Percentiles rank a stretch among this genome's conserved stretches.
Conservation (phyloP, 2,888 invertebrate species). For the Tolmerus cingulatus region DNA sequence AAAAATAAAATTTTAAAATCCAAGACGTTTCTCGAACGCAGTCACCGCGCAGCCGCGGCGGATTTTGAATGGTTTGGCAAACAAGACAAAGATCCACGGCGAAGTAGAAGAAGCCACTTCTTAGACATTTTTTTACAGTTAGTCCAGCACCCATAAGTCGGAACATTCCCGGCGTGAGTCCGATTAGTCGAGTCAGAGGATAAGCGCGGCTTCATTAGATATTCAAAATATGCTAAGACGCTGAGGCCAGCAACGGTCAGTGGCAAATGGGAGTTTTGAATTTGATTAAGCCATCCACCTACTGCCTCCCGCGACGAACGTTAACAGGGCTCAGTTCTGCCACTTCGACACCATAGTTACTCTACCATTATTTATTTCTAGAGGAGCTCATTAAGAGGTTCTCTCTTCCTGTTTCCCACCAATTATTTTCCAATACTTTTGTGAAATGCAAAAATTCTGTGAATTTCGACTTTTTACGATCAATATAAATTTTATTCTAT, state of each 20-base stretch:
- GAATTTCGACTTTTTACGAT: neutral
- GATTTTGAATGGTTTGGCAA: neutral
- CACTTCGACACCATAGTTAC: neutral
- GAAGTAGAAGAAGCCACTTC: neutral
- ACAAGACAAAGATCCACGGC: neutral
- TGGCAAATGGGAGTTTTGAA: neutral
- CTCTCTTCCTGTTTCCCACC: neutral
- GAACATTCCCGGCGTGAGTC: neutral
- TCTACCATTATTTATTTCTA: neutral
- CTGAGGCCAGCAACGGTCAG: neutral
- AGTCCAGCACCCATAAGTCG: neutral
- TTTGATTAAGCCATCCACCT: neutral
- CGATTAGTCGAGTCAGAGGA: neutral
- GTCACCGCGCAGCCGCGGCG: neutral
- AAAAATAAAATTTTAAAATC: neutral
- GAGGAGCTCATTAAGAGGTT: neutral
- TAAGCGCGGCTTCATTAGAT: neutral
- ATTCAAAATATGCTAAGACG: neutral
- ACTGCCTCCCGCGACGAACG: neutral
- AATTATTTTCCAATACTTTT: too few species aligned
- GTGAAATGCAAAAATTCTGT: neutral
- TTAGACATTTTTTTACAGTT: neutral
- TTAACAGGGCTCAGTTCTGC: neutral
- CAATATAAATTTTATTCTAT: neutral
- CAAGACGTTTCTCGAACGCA: neutral